Evolutionary conservation across 2,113 vertebrate species (phyloP), one percentile per base, ranked within the genome.

Genomic region (Microcebus lehilahytsara): DNA sequence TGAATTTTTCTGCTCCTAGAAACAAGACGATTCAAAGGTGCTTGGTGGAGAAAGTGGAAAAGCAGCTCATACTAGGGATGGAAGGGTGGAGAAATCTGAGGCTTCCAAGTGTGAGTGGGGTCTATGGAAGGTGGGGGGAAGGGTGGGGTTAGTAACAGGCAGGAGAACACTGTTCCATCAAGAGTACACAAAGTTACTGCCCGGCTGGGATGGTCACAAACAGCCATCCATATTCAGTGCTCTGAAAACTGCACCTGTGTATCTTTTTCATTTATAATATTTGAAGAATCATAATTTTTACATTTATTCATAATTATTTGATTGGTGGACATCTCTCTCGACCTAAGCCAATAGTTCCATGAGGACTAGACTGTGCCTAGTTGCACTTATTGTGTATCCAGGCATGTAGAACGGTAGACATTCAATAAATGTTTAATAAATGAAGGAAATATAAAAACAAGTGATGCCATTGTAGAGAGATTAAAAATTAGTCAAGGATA

Each of bases 1-100:
- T 83, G 53, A 78, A 58, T 75, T 92, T 91, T 89, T 83, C 66
- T 81, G 37, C 6, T 72, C 32, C 74, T 56, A 20, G 40, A 56
- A 79, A 32, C 37, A 74, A 79, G n/a, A 40, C 74, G 34, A 84
- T 51, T 67, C 71, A 67, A 30, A 60, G 32, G 49, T 37, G 27
- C n/a, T 20, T 17, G 25, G 14, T 23, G 42, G 27, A 80, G 58
- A 85, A 85, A 60, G 20, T 66, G 1, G 62, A 79, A 13, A 23
- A 71, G 42, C 6, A 72, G 30, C n/a, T 86, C n/a, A 79, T 22
- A 60, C 25, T 27, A 66, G 60, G n/a, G 12, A 37, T n/a, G 40
- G 83, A 46, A 34, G 7, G 9, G 2, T 81, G 13, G 46, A 25
- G 25, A 84, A 93, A 75, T 10, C 49, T 1, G 5, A 85, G 53